Conservation (phyloP, 2,113 vertebrate species). For the Pardalotus punctatus region DNA sequence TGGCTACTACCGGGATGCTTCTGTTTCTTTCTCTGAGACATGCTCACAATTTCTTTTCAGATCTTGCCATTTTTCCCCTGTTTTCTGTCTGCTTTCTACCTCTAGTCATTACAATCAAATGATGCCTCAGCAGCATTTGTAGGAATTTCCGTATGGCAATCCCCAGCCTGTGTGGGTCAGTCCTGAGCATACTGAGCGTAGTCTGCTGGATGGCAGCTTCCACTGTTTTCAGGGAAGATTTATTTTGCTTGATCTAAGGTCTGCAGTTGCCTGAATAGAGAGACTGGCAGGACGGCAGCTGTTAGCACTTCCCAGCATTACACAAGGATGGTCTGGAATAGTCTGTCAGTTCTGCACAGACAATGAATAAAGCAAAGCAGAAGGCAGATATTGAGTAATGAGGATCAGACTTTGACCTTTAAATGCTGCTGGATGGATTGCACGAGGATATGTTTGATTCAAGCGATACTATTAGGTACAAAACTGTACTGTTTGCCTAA, state of each 20-base stretch:
- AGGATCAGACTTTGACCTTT: constrained; percentile 22
- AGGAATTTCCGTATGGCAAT: neutral
- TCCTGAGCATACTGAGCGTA: fast-evolving
- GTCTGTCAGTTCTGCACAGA: neutral
- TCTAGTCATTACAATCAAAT: neutral
- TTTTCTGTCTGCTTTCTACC: neutral
- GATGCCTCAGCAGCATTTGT: neutral
- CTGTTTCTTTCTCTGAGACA: neutral
- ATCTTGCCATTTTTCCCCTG: neutral
- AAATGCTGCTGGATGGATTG: neutral
- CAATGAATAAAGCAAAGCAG: constrained; percentile 15
- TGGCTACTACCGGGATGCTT: neutral
- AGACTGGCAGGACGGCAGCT: neutral
- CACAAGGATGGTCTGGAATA: neutral
- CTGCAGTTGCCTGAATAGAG: neutral
- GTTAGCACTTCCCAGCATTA: neutral
- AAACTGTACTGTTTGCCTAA: neutral
- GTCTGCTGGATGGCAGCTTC: neutral
- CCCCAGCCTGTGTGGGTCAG: fast-evolving
- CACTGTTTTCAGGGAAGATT: neutral
- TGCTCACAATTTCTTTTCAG: neutral
- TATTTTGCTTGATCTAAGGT: neutral
- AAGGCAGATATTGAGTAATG: neutral
- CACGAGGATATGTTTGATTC: neutral
- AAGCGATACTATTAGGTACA: neutral